phyloP scores from a whole-genome alignment of 2,113 vertebrate species.

The Recurvirostra avosetta region DNA sequence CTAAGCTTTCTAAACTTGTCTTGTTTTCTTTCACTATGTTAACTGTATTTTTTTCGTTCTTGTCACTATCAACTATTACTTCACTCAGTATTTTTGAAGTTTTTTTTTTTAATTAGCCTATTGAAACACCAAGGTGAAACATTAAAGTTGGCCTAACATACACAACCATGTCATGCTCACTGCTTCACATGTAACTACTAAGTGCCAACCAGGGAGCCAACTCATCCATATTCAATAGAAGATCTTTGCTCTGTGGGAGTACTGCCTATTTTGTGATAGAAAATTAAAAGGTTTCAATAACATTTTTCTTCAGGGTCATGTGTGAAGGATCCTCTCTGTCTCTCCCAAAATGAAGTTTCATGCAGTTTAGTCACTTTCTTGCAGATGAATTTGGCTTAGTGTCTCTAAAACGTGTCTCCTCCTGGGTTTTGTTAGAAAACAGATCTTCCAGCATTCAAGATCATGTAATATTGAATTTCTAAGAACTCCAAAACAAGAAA shows the following conservation, averaged over 20 bases:
- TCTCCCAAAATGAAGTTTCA: background rate
- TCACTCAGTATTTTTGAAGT: background rate
- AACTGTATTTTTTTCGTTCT: background rate
- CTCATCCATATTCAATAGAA: background rate
- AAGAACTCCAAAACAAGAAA: background rate
- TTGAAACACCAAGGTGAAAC: background rate
- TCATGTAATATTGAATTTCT: background rate
- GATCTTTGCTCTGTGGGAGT: background rate
- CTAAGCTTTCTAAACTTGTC: background rate
- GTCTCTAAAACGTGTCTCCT: background rate
- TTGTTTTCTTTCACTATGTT: background rate
- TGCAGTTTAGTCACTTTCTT: background rate
- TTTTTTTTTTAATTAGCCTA: background rate
- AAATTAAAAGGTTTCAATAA: background rate
- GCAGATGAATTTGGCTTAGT: fast-evolving
- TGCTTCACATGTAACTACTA: background rate
- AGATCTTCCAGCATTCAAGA: background rate
- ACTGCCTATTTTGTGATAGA: background rate
- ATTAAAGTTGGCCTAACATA: background rate
- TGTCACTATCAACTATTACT: background rate
- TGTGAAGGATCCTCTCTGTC: background rate
- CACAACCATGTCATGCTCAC: background rate
- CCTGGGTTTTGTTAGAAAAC: background rate
- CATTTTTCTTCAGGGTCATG: background rate
- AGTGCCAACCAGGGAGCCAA: background rate